Base-by-base conservation (phyloP, 2,888 invertebrate species). In the Neria commutata region DNA sequence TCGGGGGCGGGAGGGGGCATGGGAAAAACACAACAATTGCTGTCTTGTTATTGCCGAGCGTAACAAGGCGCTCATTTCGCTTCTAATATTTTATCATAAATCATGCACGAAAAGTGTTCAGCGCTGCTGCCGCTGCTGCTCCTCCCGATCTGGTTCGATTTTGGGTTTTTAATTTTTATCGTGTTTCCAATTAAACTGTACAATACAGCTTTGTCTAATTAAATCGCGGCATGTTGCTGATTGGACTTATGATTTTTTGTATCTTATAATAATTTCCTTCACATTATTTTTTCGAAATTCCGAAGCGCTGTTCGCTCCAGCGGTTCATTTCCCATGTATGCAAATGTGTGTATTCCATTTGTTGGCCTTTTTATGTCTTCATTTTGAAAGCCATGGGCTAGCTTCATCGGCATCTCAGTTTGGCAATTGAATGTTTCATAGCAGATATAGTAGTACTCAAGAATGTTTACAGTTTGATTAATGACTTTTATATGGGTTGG, bases 221-320 rank as follows among this genome's bases (percentile, higher is more conserved):
- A 78, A 78, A 73, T 68, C 78, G 72, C 78, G 65, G 73, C 78
- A 72, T 75, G 76, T 72, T 70, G 71, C 76, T 74, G 73, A 76
- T 74, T 75, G 51, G 29, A 54, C 50, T 56, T 29, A 8, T 29
- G 11, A 29, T 29, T 29, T 29, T 29, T 6, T 29, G 29, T 29
- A 29, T 29, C 11, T 29, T 8, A 8, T 29, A 29, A 8, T 29
- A 8, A 29, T 29, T 29, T 29, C 29, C n/a, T 29, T 29, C 29
- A 5, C 29, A 29, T 8, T 29, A 8, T 29, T 29, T 29, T 8
- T 29, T 5, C 11, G 29, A 29, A 29, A 29, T 11, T 29, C 29
- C 11, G n/a, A n/a, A n/a, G 29, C 29, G 29, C 11, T 29, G 8
- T 37, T 37, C 6, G n/a, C n/a, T n/a, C n/a, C n/a, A n/a, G n/a